Base-by-base conservation (phyloP, 2,113 vertebrate species). In the Cinclus cinclus region DNA sequence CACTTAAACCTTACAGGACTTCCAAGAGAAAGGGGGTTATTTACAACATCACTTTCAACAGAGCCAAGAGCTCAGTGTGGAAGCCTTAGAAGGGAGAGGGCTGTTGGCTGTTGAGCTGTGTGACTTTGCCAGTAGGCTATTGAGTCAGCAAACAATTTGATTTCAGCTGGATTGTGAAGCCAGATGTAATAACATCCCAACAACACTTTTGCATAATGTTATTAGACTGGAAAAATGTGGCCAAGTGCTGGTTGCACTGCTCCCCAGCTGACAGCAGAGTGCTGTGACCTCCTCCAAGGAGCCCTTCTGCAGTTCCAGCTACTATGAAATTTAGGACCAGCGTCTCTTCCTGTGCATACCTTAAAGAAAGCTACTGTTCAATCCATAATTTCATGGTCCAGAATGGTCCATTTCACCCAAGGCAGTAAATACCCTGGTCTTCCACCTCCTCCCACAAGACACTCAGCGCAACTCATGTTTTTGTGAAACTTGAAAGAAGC, bases 151-250 rank as follows among this genome's bases (percentile, higher is more conserved):
- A 77, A 56, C 0, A 0, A n/a, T 95, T 95, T 83, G 35, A 81
- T 96, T 94, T 94, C 76, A 83, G 75, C 47, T 15, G 42, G 18
- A 28, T 64, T 79, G 73, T 60, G 47, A 78, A 71, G 69, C 60
- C 91, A 95, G 91, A 85, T 88, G 94, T 67, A 83, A 27, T 47
- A 55, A 88, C 83, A 77, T 87, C 75, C 35, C 67, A 91, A 59
- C 10, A 80, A 80, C 63, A 74, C 55, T 90, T 92, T 55, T 80
- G 27, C 55, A 65, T 33, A 80, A 30, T 0, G 4, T 58, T 95
- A 1, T 80, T 70, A 80, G 75, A 44, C 35, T 4, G 12, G 27
- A 81, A 90, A 92, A 95, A 83, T 77, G 83, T 41, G 85, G 89
- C 63, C 33, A 71, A 80, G 71, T 91, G 65, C 77, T 75, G 59